Conservation (phyloP, 2,113 vertebrate genomes). For the Gnathonemus longibarbis region DNA sequence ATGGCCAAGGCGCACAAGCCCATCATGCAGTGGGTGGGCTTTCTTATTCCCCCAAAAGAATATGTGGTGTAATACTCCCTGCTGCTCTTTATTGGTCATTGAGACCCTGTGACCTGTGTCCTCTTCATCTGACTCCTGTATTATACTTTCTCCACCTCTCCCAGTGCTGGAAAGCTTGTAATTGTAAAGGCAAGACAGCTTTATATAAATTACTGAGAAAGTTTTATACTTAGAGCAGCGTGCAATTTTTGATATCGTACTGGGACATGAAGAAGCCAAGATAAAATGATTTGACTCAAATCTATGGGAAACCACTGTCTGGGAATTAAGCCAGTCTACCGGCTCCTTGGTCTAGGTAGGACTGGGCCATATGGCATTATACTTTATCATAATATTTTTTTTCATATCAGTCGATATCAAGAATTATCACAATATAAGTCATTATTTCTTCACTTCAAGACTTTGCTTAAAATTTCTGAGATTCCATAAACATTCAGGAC, state of each 20-base stretch:
- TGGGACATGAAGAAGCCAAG: background rate
- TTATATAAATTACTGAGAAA: background rate
- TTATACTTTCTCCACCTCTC: background rate
- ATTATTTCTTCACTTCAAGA: background rate
- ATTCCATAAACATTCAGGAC: background rate
- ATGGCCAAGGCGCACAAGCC: background rate
- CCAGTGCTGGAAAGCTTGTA: background rate
- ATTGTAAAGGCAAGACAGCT: background rate
- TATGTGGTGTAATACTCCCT: background rate
- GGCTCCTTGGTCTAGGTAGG: background rate
- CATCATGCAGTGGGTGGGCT: background rate
- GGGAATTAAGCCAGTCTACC: background rate
- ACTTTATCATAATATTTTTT: background rate
- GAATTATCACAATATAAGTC: background rate
- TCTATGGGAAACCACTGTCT: background rate
- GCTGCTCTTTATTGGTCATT: background rate
- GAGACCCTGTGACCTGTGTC: background rate
- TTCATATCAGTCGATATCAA: background rate
- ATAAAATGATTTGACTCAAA: background rate
- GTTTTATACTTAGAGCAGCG: background rate
- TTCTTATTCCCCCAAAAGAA: background rate
- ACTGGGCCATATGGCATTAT: background rate
- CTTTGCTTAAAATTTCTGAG: background rate
- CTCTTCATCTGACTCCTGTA: background rate
- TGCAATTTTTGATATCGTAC: background rate